Evolutionary conservation across 2,888 invertebrate genomes (phyloP).

Genomic region (Parelbella ahira): DNA sequence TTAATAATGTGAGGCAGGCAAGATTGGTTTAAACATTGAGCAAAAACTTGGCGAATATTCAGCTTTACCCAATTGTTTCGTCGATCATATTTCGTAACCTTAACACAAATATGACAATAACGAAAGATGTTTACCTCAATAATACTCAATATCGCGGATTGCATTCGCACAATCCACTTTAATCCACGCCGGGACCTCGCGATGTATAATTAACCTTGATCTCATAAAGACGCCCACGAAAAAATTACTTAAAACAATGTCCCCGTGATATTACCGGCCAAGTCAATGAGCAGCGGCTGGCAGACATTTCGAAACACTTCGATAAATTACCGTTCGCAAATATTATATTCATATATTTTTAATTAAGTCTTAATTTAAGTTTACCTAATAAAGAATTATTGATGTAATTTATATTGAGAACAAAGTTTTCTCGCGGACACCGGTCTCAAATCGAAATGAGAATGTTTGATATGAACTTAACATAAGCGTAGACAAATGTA

Average conservation of each 20-base stretch:
- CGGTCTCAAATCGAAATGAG: too few species aligned
- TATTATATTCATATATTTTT: too few species aligned
- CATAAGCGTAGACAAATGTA: too few species aligned
- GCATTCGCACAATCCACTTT: conserved; percentile 15
- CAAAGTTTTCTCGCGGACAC: too few species aligned
- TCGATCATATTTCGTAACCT: conserved; percentile 6
- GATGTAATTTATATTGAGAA: too few species aligned
- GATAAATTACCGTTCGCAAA: too few species aligned
- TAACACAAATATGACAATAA: conserved; percentile 15
- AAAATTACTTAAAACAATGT: conserved; percentile 15
- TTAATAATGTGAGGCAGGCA: too few species aligned
- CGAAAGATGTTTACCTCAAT: conserved; percentile 25
- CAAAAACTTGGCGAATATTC: neutral
- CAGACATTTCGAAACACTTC: too few species aligned
- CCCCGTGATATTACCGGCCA: conserved; percentile 1
- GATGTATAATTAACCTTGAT: conserved; percentile 23
- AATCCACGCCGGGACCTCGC: conserved; percentile 17
- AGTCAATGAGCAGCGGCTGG: too few species aligned
- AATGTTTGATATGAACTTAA: too few species aligned
- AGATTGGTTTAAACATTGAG: neutral
- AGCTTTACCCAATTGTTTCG: conserved; percentile 6
- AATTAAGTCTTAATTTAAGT: too few species aligned
- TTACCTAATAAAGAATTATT: too few species aligned
- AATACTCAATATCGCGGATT: conserved; percentile 12
- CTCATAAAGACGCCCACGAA: conserved; percentile 11